Base-by-base conservation (phyloP, 2,113 vertebrate species). In the Pithys albifrons region DNA sequence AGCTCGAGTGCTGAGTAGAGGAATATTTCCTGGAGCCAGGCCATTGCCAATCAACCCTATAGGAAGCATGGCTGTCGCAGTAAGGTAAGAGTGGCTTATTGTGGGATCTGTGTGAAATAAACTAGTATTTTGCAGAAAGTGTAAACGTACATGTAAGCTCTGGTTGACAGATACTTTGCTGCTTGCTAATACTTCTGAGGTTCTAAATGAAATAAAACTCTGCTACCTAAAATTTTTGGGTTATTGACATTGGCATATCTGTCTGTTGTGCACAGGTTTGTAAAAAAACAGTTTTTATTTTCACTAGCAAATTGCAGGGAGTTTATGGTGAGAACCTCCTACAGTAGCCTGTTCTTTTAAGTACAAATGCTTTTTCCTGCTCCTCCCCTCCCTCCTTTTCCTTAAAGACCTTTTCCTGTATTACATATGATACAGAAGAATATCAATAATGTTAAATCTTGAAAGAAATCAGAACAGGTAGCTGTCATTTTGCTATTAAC, bases 21-120 rank as follows among this genome's bases (percentile, higher is more conserved):
- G 99, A 74, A 98, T 99, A 96, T 99, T 99, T 96, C 98, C 99
- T 19, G 98, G 99, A 91, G 99, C 99, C 96, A 98, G 99, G 98
- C 99, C 99, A 25, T 97, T 99, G 97, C 99, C 99, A 67, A 98
- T 99, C 85, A 99, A 98, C 96, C 99, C 99, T 33, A 98, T 99
- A 62, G 99, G 99, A 91, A 99, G 98, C 98, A 98, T 99, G 91
- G 98, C 99, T 62, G 98, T 99, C 31, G 97, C 98, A 94, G 98
- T 99, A 95, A 99, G 99, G 99, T 99, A 97, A 98, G 98, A 59
- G 61, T 31, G 51, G 49, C 67, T 71, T 13, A 3, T 24, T 64
- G 41, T 6, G 24, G 41, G 46, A 71, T 55, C 35, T 65, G 19
- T 20, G 7, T 67, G 24, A 79, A 89, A 59, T 39, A 55, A 51